These are phyloP conservation scores for Pseudochirops cupreus DNA, from an alignment of 2,797 vertebrate species.

Conservation along the genomic window DNA sequence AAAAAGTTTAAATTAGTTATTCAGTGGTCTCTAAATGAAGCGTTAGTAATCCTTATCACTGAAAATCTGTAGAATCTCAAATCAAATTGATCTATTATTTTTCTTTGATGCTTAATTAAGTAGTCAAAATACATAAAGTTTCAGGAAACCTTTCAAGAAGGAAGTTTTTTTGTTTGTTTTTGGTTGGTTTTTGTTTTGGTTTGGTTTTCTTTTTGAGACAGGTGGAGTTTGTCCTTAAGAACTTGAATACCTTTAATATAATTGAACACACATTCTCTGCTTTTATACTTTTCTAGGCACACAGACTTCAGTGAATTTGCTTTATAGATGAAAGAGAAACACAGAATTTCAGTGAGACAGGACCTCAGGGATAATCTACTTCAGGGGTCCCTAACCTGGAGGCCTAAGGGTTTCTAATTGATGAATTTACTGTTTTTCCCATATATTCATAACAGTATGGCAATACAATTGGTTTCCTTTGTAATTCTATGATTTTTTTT, in stretches of 20 bases:
- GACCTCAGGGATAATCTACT: background rate
- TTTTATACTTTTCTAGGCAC: background rate
- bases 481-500: background rate
- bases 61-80: conserved; percentile 73
- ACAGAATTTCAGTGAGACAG: background rate
- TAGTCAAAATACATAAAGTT: conserved; percentile 57
- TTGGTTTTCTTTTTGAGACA: conserved; percentile 53
- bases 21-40: conserved; percentile 64
- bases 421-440: background rate
- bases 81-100: conserved; percentile 76
- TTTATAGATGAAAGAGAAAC: background rate
- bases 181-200: background rate
- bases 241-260: conserved; percentile 13
- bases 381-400: background rate
- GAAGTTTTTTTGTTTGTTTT: conserved; percentile 33
- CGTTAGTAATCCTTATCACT: conserved; percentile 76
- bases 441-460: background rate
- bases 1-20: conserved; percentile 76
- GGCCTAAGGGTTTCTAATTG: background rate
- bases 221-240: conserved; percentile 13
- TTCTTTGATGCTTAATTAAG: conserved; percentile 77
- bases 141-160: conserved; percentile 57
- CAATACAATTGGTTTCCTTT: background rate
- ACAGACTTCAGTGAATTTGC: background rate
- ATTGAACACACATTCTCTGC: conserved; percentile 15